Percentiles rank a stretch among this genome's conserved stretches.
Evolutionary conservation across 2,797 vertebrate genomes (phyloP).

Genomic region (Myotis daubentonii): DNA sequence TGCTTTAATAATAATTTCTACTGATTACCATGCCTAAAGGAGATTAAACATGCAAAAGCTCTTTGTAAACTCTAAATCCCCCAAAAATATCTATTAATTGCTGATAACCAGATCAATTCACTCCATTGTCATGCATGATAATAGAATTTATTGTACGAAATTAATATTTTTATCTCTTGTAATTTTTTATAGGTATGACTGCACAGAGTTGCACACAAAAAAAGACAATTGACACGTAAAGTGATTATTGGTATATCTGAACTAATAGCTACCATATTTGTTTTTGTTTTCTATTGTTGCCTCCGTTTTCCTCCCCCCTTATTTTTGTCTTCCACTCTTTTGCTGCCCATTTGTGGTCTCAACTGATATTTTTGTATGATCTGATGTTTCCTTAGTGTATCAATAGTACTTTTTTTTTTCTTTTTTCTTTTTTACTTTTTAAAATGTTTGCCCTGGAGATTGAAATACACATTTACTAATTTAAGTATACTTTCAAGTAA

Average conservation of each 20-base stretch:
- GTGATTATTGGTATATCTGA: background rate
- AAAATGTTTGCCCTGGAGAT: background rate
- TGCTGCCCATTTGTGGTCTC: background rate
- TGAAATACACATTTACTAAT: background rate
- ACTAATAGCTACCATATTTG: too few relatives aligned
- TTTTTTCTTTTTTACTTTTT: background rate
- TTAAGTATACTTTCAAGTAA: background rate
- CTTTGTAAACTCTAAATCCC: background rate
- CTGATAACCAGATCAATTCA: background rate
- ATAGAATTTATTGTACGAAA: background rate
- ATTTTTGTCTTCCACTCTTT: background rate
- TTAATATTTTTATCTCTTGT: background rate
- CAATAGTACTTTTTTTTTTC: background rate
- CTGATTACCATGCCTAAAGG: background rate
- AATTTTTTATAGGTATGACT: background rate
- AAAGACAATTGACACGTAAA: background rate
- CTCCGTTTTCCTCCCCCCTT: background rate
- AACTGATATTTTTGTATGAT: background rate
- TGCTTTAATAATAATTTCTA: background rate
- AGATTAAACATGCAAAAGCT: background rate
- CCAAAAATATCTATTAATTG: background rate
- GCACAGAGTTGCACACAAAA: background rate
- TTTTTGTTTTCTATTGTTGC: background rate
- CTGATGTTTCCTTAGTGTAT: background rate
- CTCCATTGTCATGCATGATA: background rate